phyloP scores from a whole-genome alignment of 2,797 vertebrate genomes.

The Phoeniculus purpureus region DNA sequence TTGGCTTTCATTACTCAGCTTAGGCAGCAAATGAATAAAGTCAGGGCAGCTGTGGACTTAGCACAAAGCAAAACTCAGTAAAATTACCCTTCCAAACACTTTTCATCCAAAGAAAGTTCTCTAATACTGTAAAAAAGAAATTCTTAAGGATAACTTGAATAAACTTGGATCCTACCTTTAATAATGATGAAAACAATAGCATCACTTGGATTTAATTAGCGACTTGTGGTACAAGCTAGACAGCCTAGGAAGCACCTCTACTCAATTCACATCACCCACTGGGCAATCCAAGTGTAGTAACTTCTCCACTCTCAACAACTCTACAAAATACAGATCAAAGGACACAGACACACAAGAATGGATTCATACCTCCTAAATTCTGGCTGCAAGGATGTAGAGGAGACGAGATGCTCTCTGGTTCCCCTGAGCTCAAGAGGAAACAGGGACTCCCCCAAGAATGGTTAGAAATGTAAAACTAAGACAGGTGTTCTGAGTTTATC shows the following conservation, averaged over 20 bases:
- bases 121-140: not conserved
- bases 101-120: not conserved
- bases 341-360: not conserved
- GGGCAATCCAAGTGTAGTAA: not conserved
- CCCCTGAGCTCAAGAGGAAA: fast-evolving
- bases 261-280: not conserved
- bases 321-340: not conserved
- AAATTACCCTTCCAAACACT: not conserved
- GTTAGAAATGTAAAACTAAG: not conserved
- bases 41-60: not conserved
- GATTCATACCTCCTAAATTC: not conserved
- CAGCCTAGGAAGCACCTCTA: not conserved
- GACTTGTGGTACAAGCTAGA: not conserved
- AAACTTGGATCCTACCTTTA: not conserved
- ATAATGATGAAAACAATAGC: not conserved
- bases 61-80: not conserved
- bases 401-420: fast-evolving
- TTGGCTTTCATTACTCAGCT: not conserved
- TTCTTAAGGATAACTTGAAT: not conserved
- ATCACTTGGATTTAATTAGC: not conserved
- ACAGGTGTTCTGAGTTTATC: not conserved
- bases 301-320: not conserved
- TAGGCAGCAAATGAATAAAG: not conserved
- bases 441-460: fast-evolving
- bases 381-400: fast-evolving